Conservation (phyloP, 1,140 invertebrate species). For the Drosophila kohkoa region DNA sequence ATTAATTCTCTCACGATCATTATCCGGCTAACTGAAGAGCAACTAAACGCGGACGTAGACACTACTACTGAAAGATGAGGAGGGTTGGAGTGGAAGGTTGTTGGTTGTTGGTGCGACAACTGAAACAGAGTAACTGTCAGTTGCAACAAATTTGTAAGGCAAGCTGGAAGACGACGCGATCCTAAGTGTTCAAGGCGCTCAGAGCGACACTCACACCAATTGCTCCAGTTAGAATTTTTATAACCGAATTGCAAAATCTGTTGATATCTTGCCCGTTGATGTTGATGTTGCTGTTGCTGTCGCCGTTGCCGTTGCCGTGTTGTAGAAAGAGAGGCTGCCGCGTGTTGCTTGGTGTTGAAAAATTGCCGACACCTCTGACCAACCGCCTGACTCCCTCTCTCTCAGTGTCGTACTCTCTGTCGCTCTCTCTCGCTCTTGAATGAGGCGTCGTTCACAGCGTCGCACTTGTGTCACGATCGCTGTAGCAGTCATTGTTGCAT, state of each 20-base stretch:
- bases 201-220: conserved; percentile 15
- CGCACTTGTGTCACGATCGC: conserved; percentile 79
- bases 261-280: conserved; percentile 19
- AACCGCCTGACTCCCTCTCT: conserved; percentile 3
- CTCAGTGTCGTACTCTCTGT: not conserved
- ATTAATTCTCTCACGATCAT: conserved; percentile 78
- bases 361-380: conserved; percentile 71
- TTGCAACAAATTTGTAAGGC: conserved; percentile 69
- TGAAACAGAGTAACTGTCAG: conserved; percentile 66
- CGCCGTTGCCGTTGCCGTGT: not conserved
- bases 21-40: conserved; percentile 61
- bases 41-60: conserved; percentile 24
- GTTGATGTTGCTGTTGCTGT: not conserved
- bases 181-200: not conserved
- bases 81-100: no score
- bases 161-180: conserved; percentile 27
- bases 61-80: not conserved
- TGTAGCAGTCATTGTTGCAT: conserved; percentile 72
- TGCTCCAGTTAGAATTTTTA: conserved; percentile 79
- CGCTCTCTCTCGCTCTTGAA: conserved; percentile 9
- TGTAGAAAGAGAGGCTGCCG: conserved; percentile 16
- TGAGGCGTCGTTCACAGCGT: conserved; percentile 37
- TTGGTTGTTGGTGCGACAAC: conserved; percentile 20
- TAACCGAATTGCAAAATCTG: conserved; percentile 63
- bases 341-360: conserved; percentile 77